Percentiles rank a stretch among this genome's conserved stretches.
Evolutionary conservation across 2,797 vertebrate species (phyloP).

Genomic region (Coregonus suidteri): DNA sequence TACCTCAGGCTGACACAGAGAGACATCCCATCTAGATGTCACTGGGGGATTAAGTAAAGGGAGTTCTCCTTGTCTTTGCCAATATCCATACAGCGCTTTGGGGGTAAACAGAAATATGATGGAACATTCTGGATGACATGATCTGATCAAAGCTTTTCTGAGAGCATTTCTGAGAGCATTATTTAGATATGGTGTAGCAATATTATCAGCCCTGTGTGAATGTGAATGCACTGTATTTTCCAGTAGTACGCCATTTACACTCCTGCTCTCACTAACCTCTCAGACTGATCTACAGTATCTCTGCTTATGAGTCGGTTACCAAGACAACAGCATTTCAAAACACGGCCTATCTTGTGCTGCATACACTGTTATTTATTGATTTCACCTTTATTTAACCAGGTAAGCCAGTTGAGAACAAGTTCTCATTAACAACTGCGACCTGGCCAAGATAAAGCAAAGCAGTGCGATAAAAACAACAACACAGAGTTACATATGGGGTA

Average conservation of each 20-base stretch:
- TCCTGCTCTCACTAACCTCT: conserved; percentile 36
- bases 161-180: too few species aligned
- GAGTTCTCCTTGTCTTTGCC: conserved; percentile 19
- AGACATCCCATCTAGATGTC: not conserved
- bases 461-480: too few species aligned
- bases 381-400: too few species aligned
- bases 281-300: conserved; percentile 53
- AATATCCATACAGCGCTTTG: not conserved
- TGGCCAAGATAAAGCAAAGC: too few species aligned
- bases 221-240: too few species aligned
- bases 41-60: conserved; percentile 19
- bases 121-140: not conserved
- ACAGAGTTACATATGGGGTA: too few species aligned
- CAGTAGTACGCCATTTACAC: conserved; percentile 15
- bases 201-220: not conserved
- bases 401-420: too few species aligned
- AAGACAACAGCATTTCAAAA: conserved; percentile 52
- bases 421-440: too few species aligned
- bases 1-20: not conserved
- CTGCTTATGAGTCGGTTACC: conserved; percentile 56
- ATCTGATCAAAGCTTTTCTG: not conserved
- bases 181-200: too few species aligned
- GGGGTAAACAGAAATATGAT: not conserved
- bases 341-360: conserved; percentile 22
- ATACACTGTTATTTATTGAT: conserved; percentile 7